phyloP scores from a whole-genome alignment of 2,113 vertebrate species.

The Heliornis fulica region DNA sequence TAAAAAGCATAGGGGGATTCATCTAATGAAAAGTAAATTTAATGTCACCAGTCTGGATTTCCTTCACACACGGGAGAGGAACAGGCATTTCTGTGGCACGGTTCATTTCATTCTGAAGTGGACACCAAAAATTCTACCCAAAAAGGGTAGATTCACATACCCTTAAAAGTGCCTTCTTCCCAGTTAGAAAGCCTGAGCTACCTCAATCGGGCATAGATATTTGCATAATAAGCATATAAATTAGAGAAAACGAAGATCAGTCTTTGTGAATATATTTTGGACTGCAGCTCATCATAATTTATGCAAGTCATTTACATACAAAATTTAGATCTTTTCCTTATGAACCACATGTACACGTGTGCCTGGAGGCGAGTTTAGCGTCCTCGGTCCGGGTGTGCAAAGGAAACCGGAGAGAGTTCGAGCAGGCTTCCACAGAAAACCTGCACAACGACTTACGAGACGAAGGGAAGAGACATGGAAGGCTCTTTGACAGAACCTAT shows the following conservation, averaged over 20 bases:
- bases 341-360: neutral
- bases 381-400: neutral
- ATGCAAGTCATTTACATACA: neutral
- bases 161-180: neutral
- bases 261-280: neutral
- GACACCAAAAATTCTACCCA: neutral
- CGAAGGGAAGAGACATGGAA: neutral
- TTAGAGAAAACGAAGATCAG: neutral
- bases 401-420: neutral
- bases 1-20: neutral
- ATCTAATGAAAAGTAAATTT: neutral
- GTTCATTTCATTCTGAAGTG: neutral
- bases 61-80: neutral
- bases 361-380: neutral
- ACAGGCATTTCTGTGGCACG: neutral
- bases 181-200: neutral
- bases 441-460: accelerated
- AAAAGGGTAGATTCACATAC: neutral
- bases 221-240: neutral
- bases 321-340: neutral
- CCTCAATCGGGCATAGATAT: neutral
- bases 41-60: neutral
- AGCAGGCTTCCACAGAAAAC: neutral
- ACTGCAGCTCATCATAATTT: neutral
- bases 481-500: no score